Evolutionary conservation across 2,797 vertebrate genomes (phyloP).

Genomic region (Sciaenops ocellatus): DNA sequence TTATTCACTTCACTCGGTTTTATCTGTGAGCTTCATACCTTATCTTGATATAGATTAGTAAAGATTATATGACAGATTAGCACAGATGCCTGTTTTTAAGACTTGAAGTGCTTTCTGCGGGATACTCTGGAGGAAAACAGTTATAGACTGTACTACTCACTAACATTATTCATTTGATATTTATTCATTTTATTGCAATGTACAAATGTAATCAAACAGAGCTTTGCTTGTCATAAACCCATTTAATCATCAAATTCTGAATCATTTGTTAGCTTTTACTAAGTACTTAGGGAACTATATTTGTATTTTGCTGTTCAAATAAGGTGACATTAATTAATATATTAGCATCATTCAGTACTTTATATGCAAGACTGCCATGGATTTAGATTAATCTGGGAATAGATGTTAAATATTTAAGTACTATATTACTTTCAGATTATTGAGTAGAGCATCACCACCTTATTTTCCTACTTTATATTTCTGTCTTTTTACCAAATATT

Average conservation of each 20-base stretch:
- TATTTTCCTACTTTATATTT: background rate
- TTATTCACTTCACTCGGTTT: constrained; percentile 36
- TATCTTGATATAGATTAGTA: constrained; percentile 34
- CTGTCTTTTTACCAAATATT: background rate
- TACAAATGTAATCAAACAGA: background rate
- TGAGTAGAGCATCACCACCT: background rate
- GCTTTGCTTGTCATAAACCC: background rate
- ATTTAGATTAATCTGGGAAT: background rate
- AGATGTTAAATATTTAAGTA: background rate
- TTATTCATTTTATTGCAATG: background rate
- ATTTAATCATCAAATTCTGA: constrained; percentile 1
- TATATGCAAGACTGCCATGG: background rate
- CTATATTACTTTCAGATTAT: background rate
- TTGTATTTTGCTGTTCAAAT: background rate
- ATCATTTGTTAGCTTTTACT: background rate
- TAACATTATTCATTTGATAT: constrained; percentile 5
- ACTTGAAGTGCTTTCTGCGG: constrained; percentile 15
- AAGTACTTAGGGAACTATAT: background rate
- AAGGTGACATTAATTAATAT: background rate
- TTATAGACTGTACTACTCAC: background rate
- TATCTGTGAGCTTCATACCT: constrained; percentile 32
- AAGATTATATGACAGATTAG: constrained; percentile 32
- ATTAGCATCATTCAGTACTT: background rate
- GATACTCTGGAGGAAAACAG: background rate
- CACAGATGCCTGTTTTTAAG: constrained; percentile 13